These are phyloP conservation scores for Oopsacas minuta DNA, from an alignment of 37 sponge, comb jelly and placozoan species.

Conservation along the genomic window DNA sequence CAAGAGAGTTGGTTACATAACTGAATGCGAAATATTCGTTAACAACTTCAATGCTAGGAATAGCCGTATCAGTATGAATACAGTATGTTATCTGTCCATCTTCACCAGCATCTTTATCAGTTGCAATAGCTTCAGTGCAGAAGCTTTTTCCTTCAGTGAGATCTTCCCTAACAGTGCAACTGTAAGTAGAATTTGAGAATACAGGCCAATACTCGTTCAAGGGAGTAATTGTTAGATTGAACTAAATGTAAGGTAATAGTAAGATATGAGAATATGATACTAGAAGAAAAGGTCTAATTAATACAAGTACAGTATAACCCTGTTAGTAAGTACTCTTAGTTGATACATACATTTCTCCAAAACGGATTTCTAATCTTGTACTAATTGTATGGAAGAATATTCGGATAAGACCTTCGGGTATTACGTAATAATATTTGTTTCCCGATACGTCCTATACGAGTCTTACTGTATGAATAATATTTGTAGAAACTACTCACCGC, in stretches of 20 bases:
- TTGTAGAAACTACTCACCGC: neutral
- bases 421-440: too few relatives aligned
- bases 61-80: neutral
- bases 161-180: neutral
- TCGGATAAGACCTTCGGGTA: too few relatives aligned
- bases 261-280: too few relatives aligned
- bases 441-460: too few relatives aligned
- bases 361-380: too few relatives aligned
- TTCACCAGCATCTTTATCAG: neutral
- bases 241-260: too few relatives aligned
- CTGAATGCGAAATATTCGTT: neutral
- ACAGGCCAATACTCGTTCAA: neutral
- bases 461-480: too few relatives aligned
- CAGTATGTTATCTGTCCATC: neutral
- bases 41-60: neutral
- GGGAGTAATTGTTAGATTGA: neutral
- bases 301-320: too few relatives aligned
- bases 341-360: too few relatives aligned
- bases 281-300: too few relatives aligned
- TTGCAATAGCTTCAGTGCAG: neutral
- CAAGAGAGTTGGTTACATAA: neutral
- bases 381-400: too few relatives aligned
- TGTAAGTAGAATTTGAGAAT: neutral
- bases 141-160: neutral
- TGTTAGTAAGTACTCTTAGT: too few relatives aligned